Conservation (phyloP, 1,140 invertebrate genomes). For the Zaprionus ornatus region DNA sequence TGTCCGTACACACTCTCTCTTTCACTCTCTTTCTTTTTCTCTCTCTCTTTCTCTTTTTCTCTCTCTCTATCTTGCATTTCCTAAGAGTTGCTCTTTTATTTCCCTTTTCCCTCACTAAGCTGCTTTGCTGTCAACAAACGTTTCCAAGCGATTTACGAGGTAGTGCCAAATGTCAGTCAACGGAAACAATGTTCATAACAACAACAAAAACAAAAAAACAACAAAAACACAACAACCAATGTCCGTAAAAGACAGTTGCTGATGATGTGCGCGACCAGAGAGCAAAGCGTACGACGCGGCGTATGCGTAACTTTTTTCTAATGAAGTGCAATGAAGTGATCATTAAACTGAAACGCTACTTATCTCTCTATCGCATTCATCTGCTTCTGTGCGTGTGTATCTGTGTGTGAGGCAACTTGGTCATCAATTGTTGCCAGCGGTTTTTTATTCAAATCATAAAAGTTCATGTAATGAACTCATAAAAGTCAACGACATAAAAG, state of each 20-base stretch:
- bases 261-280: slow-evolving; percentile 11
- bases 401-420: slow-evolving; percentile 6
- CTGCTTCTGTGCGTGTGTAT: not conserved
- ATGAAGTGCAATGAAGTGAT: slow-evolving; percentile 47
- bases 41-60: not conserved
- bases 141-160: slow-evolving; percentile 43
- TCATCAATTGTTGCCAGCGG: slow-evolving; percentile 38
- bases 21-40: slow-evolving; percentile 15
- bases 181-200: slow-evolving; percentile 11
- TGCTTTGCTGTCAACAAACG: slow-evolving; percentile 18
- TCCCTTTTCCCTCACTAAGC: not conserved
- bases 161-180: slow-evolving; percentile 33
- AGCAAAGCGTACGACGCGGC: slow-evolving; percentile 35
- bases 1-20: not conserved
- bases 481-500: slow-evolving; percentile 40
- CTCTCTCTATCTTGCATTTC: not conserved
- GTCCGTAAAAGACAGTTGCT: slow-evolving; percentile 33
- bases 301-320: slow-evolving; percentile 71
- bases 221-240: slow-evolving; percentile 36
- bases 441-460: slow-evolving; percentile 53
- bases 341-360: slow-evolving; percentile 33
- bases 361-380: slow-evolving; percentile 37
- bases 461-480: slow-evolving; percentile 64
- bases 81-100: not conserved
- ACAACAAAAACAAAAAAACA: slow-evolving; percentile 12